Evolutionary conservation across 2,797 vertebrate genomes (phyloP).

Genomic region (Prionace glauca): DNA sequence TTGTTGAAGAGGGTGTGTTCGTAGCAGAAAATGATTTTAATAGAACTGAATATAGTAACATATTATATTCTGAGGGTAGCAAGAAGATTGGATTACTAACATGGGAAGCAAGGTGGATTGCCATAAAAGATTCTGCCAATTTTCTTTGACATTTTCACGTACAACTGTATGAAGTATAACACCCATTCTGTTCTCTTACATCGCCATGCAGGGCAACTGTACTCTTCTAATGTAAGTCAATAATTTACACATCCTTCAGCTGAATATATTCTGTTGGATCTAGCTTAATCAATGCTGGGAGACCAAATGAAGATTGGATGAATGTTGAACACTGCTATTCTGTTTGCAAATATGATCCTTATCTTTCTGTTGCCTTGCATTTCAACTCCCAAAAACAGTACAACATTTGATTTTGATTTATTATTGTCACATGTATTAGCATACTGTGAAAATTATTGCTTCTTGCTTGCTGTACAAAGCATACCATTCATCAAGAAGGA

Average conservation of each 20-base stretch:
- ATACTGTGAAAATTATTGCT: no score
- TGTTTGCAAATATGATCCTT: background rate
- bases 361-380: background rate
- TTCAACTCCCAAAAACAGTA: background rate
- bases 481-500: no score
- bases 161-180: background rate
- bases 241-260: no score
- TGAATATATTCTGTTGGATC: no score
- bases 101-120: background rate
- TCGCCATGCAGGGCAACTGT: background rate
- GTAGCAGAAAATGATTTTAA: background rate
- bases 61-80: no score
- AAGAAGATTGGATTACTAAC: no score
- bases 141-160: background rate
- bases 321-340: background rate
- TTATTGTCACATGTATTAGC: no score
- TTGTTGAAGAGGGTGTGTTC: no score
- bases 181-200: background rate
- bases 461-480: no score
- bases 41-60: background rate
- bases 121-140: no score
- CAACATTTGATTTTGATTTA: no score
- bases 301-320: background rate
- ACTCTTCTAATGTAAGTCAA: no score
- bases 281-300: background rate